Conservation (phyloP, 2,113 vertebrate genomes). For the Chunga burmeisteri region DNA sequence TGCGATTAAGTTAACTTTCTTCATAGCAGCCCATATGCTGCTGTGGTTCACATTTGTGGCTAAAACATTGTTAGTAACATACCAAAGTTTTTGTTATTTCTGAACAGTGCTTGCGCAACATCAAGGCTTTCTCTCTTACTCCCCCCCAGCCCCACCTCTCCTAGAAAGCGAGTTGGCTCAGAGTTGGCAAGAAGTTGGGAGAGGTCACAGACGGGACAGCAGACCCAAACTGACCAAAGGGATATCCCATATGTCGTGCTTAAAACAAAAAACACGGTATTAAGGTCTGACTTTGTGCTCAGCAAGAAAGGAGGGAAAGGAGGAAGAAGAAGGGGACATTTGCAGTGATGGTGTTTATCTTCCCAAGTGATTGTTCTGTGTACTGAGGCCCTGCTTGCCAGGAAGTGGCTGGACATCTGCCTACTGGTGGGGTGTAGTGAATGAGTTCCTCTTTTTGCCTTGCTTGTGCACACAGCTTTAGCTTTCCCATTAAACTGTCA, state of each 20-base stretch:
- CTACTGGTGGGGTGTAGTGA: background rate
- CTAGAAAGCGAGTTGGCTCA: background rate
- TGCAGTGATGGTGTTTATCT: background rate
- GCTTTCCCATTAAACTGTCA: background rate
- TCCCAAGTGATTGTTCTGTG: accelerated
- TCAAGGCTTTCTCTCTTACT: background rate
- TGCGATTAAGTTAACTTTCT: background rate
- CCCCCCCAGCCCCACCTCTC: accelerated
- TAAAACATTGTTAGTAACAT: background rate
- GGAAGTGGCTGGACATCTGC: background rate
- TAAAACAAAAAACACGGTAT: background rate
- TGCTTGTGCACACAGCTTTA: background rate
- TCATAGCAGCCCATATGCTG: background rate
- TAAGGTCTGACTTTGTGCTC: background rate
- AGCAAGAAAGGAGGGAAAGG: background rate
- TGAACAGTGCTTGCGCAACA: background rate
- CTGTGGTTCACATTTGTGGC: background rate
- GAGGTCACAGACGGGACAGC: background rate
- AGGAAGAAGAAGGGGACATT: background rate
- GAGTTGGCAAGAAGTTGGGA: background rate
- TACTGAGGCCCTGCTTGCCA: background rate
- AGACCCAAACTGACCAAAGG: background rate
- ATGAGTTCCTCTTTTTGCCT: background rate
- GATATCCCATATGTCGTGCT: background rate
- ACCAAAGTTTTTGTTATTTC: background rate